Base-by-base conservation (phyloP, 1,140 invertebrate genomes). In the Lithobius niger region DNA sequence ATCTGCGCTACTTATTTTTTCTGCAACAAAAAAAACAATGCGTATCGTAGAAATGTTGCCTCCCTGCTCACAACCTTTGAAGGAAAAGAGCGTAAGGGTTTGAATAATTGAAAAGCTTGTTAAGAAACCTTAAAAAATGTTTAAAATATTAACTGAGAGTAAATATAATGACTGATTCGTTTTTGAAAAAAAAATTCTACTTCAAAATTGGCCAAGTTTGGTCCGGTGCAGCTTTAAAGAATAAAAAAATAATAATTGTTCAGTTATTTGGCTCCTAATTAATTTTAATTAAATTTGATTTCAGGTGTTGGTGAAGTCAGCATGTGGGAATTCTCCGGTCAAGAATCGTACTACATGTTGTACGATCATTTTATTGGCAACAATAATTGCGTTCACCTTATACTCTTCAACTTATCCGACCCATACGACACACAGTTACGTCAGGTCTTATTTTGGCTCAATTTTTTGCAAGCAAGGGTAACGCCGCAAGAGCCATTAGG, bases 301-400 rank as follows among this genome's bases (percentile, higher is more conserved):
- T 22, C 63, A 80, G 80, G 74, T 71, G 66, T 77, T 27, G 82
- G 82, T 26, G 80, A 85, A 55, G 66, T 84, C 22, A 81, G 79
- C 28, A 74, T 88, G 27, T 89, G 85, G 84, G 86, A 89, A 65
- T 86, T 89, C 65, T 86, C 83, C 24, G 86, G 86, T 1, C 81
- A 86, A 62, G 82, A 87, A 65, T 80, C 80, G 22, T 90, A 86
- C 70, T 79, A 84, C 67, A 76, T 82, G 54, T 71, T 82, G 27
- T 90, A 88, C 68, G 85, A 89, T 67, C 80, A 84, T 61, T 82
- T 85, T 62, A 75, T 87, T 27, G 82, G 80, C 3, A 81, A 82
- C 61, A 72, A 76, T 25, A 77, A 78, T 62, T 79, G 80, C 63
- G 68, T 86, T 40, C 80, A 88, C 62, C 69, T 83, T 4, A 76